phyloP scores from a whole-genome alignment of 2,113 vertebrate species.

The Serilophus lunatus region DNA sequence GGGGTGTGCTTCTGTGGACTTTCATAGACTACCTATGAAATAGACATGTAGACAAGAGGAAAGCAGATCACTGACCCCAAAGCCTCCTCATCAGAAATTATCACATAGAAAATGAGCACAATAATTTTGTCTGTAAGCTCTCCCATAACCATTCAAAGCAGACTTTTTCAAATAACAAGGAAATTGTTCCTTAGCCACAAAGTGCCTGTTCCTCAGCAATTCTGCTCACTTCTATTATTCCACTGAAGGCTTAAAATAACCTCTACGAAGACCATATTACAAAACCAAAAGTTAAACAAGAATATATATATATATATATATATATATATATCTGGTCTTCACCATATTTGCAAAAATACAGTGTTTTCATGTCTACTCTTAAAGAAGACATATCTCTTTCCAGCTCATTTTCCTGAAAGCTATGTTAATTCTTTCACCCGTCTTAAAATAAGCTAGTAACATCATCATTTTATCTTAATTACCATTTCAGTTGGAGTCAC shows the following conservation, averaged over 20 bases:
- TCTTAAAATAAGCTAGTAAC: background rate
- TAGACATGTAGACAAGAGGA: background rate
- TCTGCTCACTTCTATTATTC: background rate
- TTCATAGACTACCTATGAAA: background rate
- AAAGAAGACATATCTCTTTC: background rate
- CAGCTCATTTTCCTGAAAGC: background rate
- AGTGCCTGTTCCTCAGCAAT: background rate
- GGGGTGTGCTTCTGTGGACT: background rate
- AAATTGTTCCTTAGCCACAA: background rate
- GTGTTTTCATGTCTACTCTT: background rate
- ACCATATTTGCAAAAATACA: background rate
- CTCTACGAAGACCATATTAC: background rate
- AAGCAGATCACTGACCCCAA: background rate
- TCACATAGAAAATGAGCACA: background rate
- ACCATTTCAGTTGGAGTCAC: background rate
- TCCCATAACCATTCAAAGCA: background rate
- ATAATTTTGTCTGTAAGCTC: background rate
- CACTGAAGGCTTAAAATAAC: background rate
- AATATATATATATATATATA: background rate
- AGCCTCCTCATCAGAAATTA: background rate
- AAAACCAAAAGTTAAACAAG: background rate
- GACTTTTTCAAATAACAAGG: background rate
- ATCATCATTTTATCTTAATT: constrained; percentile 28
- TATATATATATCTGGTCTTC: background rate
- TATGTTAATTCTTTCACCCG: background rate